Percentiles rank a stretch among this genome's conserved stretches.
phyloP scores from a whole-genome alignment of 2,888 invertebrate genomes.

The Acronicta psi region DNA sequence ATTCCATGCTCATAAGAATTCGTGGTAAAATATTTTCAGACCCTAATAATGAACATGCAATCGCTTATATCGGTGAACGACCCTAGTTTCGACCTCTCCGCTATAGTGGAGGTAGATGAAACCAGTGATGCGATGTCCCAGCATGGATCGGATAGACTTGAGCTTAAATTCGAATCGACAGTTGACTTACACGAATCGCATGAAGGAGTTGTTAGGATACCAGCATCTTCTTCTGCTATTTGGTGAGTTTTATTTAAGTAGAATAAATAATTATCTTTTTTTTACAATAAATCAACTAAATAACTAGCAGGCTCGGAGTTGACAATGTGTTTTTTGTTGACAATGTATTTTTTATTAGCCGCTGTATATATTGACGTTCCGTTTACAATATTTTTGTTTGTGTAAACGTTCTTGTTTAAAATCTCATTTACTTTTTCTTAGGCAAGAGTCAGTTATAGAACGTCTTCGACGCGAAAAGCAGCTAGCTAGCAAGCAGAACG shows the following conservation, averaged over 20 bases:
- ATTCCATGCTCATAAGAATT: not conserved
- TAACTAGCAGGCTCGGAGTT: too few relatives aligned
- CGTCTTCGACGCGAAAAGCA: slow-evolving; percentile 84
- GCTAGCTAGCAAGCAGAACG: slow-evolving; percentile 79
- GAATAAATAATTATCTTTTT: too few relatives aligned
- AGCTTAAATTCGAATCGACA: slow-evolving; percentile 79
- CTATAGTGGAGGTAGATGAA: slow-evolving; percentile 85
- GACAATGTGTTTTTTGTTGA: too few relatives aligned
- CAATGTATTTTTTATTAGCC: too few relatives aligned
- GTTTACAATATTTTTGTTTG: too few relatives aligned
- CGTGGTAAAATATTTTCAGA: slow-evolving; percentile 61
- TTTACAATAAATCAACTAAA: too few relatives aligned
- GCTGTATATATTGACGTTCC: too few relatives aligned
- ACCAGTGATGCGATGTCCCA: slow-evolving; percentile 75
- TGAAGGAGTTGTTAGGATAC: slow-evolving; percentile 73
- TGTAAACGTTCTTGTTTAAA: not conserved
- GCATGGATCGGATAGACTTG: slow-evolving; percentile 77
- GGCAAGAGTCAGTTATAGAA: slow-evolving; percentile 85
- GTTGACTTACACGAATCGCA: slow-evolving; percentile 75
- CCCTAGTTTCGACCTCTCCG: slow-evolving; percentile 84
- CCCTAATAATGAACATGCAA: slow-evolving; percentile 85
- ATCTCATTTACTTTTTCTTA: slow-evolving; percentile 47
- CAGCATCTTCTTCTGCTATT: slow-evolving; percentile 76
- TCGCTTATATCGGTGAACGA: slow-evolving; percentile 82
- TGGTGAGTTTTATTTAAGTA: slow-evolving; percentile 72